Conservation (phyloP, 2,113 vertebrate species). For the Nannospalax galili region DNA sequence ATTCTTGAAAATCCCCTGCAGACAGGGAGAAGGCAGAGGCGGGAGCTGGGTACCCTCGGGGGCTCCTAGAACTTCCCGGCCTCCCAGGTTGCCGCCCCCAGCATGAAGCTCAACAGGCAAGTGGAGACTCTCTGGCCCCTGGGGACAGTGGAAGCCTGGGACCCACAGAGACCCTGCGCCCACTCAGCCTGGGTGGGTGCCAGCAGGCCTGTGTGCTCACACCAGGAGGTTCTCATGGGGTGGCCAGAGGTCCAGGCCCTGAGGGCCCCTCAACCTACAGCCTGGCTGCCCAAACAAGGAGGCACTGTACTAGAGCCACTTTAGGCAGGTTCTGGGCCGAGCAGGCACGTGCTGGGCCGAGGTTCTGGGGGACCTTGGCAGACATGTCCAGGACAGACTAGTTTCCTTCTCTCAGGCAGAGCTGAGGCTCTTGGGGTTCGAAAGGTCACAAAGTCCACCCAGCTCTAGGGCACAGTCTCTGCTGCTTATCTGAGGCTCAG, state of each 20-base stretch:
- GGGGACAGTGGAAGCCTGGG: not conserved
- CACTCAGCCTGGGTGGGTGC: not conserved
- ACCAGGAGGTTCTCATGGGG: not conserved
- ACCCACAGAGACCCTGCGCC: not conserved
- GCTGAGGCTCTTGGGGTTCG: not conserved
- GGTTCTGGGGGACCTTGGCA: not conserved
- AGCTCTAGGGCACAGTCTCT: not conserved
- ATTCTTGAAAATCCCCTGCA: not conserved
- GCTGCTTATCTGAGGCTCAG: not conserved
- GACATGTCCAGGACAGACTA: no score
- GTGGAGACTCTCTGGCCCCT: not conserved
- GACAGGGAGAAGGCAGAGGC: not conserved
- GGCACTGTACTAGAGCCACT: accelerated
- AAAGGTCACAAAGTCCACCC: not conserved
- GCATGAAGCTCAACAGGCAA: not conserved
- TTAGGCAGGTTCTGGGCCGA: not conserved
- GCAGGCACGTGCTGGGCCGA: not conserved
- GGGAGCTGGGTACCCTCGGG: not conserved
- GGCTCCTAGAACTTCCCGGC: not conserved
- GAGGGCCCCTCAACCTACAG: not conserved
- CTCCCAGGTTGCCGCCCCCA: not conserved
- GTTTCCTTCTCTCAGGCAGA: not conserved
- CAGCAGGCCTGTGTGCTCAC: not conserved
- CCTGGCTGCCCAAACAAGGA: not conserved
- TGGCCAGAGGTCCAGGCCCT: not conserved